These are phyloP conservation scores for Anguilla obscura DNA, from an alignment of 2,797 vertebrate genomes.

Conservation along the genomic window DNA sequence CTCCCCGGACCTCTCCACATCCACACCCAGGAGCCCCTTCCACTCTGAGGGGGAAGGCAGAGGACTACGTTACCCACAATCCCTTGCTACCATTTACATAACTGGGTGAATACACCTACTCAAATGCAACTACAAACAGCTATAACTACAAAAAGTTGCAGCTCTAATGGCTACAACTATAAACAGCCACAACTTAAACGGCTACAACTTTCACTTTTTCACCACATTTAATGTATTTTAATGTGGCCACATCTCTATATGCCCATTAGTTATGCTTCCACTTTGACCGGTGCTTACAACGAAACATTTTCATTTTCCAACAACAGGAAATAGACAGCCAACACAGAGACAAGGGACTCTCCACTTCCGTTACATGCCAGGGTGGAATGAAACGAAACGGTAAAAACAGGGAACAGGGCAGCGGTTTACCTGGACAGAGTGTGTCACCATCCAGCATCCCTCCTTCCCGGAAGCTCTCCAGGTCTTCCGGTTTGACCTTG, in stretches of 20 bases:
- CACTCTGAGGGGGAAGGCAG: constrained; percentile 62
- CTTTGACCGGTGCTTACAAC: neutral
- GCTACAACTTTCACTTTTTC: neutral
- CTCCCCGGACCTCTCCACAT: constrained; percentile 61
- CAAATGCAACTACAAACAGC: too few relatives aligned
- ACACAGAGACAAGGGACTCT: neutral
- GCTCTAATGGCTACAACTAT: too few relatives aligned
- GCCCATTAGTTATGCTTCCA: neutral
- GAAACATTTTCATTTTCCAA: neutral
- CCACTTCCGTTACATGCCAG: neutral
- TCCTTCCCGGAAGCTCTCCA: constrained; percentile 92
- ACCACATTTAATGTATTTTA: neutral
- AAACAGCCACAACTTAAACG: too few relatives aligned
- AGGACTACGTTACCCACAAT: constrained; percentile 5
- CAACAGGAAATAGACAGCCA: neutral
- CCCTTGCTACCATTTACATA: neutral
- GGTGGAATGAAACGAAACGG: neutral
- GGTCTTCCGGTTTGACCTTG: constrained; percentile 87
- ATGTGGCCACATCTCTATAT: too few relatives aligned
- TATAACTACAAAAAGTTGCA: too few relatives aligned
- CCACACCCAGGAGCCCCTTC: constrained; percentile 53
- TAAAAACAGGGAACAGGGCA: neutral
- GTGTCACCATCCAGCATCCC: constrained; percentile 90
- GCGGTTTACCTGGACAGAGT: constrained; percentile 82
- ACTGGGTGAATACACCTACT: neutral